Evolutionary conservation across 2,797 vertebrate species (phyloP), one percentile per base, ranked within the genome.

Genomic region (Acrocephalus scirpaceus): DNA sequence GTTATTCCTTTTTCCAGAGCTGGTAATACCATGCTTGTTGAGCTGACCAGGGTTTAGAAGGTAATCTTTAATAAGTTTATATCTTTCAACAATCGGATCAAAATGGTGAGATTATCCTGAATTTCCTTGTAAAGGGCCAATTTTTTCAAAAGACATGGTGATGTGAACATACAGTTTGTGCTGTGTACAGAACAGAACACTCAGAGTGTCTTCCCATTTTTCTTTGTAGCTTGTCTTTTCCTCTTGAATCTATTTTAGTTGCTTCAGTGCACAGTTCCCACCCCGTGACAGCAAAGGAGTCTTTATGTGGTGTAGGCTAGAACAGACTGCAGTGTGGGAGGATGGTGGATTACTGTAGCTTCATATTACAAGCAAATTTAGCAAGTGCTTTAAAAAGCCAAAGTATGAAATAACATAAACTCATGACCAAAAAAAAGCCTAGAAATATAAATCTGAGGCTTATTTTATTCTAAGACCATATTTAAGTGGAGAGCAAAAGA

Each of bases 261-360:
- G 11, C n/a, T 47, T 81, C 47, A 45, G 51, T 62, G 79, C 87
- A 93, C 80, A 78, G 56, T 73, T 91, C 54, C 89, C 79, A 95
- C 87, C 65, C 88, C 1, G 1, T 84, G 88, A 92, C 84, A 93
- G 96, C 81, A 90, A 70, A 88, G 67, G 71, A 95, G 13, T 61
- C 87, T 95, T 89, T 88, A 61, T 88, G 79, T 76, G 42, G 67
- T 58, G 74, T 82, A 91, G 73, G 76, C 64, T 95, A 88, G 86
- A 97, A 94, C 95, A 96, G 93, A 93, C 91, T 93, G 89, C 74
- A 83, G 80, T 90, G 94, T 97, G 86, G 96, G 95, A 88, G 93
- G 95, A 80, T 5, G 13, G 88, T 87, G 81, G 66, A 94, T 94
- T 89, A 64, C 84, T 92, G 81, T 56, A 92, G 86, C 86, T 81